phyloP scores from a whole-genome alignment of 2,888 invertebrate species.

The Didymodactylos carnosus region DNA sequence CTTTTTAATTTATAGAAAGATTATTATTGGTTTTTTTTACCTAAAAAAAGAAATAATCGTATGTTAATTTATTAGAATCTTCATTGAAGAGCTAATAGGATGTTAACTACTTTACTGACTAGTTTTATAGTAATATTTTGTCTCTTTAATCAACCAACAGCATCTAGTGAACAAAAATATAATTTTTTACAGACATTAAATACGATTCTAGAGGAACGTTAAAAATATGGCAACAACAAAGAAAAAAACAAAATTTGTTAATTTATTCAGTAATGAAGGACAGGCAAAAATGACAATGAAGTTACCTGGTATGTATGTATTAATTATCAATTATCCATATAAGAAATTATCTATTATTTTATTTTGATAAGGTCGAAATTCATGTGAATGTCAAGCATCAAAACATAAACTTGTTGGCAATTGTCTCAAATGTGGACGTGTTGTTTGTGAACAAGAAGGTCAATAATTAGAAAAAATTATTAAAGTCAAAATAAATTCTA shows the following conservation, averaged over 20 bases:
- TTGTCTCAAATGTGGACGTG: constrained; percentile 73
- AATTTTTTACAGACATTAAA: too few species aligned
- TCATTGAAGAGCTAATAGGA: too few species aligned
- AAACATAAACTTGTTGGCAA: constrained; percentile 75
- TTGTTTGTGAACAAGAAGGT: constrained; percentile 86
- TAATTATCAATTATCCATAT: neutral
- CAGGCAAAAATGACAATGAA: neutral
- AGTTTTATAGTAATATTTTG: too few species aligned
- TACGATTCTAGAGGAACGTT: too few species aligned
- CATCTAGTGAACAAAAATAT: too few species aligned
- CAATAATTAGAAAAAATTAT: too few species aligned
- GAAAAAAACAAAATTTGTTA: neutral
- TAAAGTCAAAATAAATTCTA: too few species aligned
- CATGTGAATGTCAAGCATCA: constrained; percentile 74
- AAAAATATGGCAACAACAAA: neutral
- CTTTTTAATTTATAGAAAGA: too few species aligned
- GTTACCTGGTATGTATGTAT: neutral
- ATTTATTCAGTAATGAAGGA: neutral
- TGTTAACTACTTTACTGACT: too few species aligned
- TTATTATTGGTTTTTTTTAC: too few species aligned
- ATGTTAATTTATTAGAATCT: too few species aligned
- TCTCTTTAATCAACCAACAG: neutral
- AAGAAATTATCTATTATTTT: neutral
- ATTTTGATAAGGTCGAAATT: constrained; percentile 43
- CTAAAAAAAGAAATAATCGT: too few species aligned